phyloP scores from a whole-genome alignment of 2,797 vertebrate genomes.

The Sphaeramia orbicularis region DNA sequence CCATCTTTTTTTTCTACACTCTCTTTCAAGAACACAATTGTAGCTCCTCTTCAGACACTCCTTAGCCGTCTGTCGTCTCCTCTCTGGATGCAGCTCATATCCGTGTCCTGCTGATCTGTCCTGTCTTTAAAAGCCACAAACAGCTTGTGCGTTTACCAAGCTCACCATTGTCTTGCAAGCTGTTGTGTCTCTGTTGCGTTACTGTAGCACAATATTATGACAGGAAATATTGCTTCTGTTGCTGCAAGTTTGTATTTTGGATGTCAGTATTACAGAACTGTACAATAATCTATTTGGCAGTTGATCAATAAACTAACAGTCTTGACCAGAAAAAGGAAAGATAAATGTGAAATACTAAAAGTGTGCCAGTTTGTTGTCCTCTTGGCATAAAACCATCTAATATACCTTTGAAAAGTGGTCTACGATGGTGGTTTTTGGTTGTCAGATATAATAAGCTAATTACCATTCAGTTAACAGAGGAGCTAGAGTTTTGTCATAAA shows the following conservation, averaged over 20 bases:
- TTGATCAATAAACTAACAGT: conserved; percentile 58
- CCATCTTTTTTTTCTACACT: too few relatives aligned
- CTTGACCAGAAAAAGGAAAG: conserved; percentile 26
- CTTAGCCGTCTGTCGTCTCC: conserved; percentile 10
- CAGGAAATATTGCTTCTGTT: conserved; percentile 15
- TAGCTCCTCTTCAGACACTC: background rate
- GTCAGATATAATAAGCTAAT: conserved; percentile 35
- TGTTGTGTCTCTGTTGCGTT: conserved; percentile 13
- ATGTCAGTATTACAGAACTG: conserved; percentile 40
- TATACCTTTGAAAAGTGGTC: conserved; percentile 6
- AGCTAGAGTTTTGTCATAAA: background rate
- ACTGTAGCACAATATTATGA: background rate
- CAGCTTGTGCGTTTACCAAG: background rate
- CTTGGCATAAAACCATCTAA: conserved; percentile 1
- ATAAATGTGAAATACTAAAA: conserved; percentile 5
- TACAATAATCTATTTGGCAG: conserved; percentile 31
- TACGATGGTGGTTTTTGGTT: conserved; percentile 7
- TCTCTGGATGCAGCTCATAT: conserved; percentile 1
- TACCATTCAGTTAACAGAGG: conserved; percentile 21
- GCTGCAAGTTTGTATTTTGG: conserved; percentile 17
- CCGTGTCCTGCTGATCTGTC: conserved; percentile 17
- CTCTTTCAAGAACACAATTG: background rate
- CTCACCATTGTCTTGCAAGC: conserved; percentile 18
- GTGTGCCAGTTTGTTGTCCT: background rate
- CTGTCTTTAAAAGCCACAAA: conserved; percentile 26